phyloP scores from a whole-genome alignment of 2,797 vertebrate species.

The Characodon lateralis region DNA sequence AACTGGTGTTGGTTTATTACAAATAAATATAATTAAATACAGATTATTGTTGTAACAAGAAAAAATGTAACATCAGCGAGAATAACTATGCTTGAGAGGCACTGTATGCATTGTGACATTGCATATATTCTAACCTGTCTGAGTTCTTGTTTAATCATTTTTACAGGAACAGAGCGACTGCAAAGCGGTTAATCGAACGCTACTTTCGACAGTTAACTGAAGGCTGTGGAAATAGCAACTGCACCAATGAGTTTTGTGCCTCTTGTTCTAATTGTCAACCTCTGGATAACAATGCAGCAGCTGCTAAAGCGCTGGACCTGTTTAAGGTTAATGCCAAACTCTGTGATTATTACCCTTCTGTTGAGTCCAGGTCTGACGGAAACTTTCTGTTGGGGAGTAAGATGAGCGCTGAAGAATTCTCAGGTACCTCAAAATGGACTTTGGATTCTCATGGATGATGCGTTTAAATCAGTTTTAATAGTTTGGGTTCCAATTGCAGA shows the following conservation, averaged over 20 bases:
- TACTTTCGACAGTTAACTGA: conserved; percentile 99
- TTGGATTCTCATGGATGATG: neutral
- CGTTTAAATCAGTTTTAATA: neutral
- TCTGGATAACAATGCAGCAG: conserved; percentile 97
- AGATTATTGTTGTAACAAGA: no score
- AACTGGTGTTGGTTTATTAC: no score
- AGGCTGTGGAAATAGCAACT: conserved; percentile 99
- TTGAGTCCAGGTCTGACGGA: conserved; percentile 82
- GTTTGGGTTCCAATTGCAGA: conserved; percentile 75
- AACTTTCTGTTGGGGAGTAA: conserved; percentile 82
- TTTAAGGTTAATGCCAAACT: conserved; percentile 99
- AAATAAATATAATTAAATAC: no score
- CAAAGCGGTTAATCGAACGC: conserved; percentile 99
- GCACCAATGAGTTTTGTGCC: conserved; percentile 98
- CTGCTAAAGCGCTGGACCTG: conserved; percentile 96
- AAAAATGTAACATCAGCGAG: neutral
- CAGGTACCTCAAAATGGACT: conserved; percentile 82
- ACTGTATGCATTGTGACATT: conserved; percentile 9
- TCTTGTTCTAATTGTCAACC: conserved; percentile 91
- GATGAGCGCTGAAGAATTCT: conserved; percentile 90
- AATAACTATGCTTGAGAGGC: neutral
- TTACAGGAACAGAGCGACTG: conserved; percentile 98
- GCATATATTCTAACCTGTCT: conserved; percentile 44
- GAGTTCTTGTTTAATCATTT: conserved; percentile 84
- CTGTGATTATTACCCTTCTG: conserved; percentile 94